Conservation (phyloP, 2,888 invertebrate genomes). For the Megalurothrips usitatus region DNA sequence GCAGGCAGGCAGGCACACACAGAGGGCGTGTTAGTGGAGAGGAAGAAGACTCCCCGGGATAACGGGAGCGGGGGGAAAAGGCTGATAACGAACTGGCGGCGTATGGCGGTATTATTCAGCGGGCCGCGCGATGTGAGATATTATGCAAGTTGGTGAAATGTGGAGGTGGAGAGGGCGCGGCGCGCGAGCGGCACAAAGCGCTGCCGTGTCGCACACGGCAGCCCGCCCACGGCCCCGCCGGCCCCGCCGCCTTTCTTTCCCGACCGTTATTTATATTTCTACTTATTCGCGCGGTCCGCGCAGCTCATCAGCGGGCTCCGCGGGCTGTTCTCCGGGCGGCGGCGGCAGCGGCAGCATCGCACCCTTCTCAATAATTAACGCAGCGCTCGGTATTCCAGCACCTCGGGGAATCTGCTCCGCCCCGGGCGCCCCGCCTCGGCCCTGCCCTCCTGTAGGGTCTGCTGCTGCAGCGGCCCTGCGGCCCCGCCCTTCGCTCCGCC, state of each 20-base stretch:
- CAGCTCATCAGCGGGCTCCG: too few species aligned
- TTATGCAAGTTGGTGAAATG: conserved; percentile 6
- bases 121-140: background rate
- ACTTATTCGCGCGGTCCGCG: background rate
- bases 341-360: too few species aligned
- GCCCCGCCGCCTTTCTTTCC: background rate
- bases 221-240: background rate
- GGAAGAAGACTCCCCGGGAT: background rate
- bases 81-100: background rate
- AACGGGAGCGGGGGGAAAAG: background rate
- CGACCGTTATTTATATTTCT: background rate
- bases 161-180: background rate
- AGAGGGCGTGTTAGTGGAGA: background rate
- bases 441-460: too few species aligned
- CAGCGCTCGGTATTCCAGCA: background rate
- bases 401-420: background rate
- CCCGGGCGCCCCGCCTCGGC: too few species aligned
- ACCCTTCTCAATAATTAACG: background rate
- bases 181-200: background rate
- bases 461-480: too few species aligned
- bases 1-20: background rate
- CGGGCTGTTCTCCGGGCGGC: too few species aligned
- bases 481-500: too few species aligned
- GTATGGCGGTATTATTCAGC: background rate
- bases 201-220: background rate